phyloP scores from a whole-genome alignment of 2,113 vertebrate genomes.

The Hemiscyllium ocellatum region DNA sequence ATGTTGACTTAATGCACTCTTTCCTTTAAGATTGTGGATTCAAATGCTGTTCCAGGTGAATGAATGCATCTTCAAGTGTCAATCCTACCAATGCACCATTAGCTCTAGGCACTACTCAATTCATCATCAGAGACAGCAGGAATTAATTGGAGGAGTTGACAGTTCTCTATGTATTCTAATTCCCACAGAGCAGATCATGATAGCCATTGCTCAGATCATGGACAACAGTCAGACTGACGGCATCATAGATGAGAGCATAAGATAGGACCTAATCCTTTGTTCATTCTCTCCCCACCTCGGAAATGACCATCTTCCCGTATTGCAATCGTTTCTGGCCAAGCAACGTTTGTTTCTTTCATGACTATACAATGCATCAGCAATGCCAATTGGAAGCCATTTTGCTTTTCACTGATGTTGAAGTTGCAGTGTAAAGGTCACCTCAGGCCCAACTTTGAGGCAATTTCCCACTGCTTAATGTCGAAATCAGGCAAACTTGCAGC shows the following conservation, averaged over 20 bases:
- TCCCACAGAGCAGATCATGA: background rate
- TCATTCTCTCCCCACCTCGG: background rate
- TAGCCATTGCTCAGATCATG: background rate
- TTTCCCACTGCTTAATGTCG: background rate
- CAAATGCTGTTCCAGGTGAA: background rate
- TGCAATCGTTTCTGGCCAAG: background rate
- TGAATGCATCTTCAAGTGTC: background rate
- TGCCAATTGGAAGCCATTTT: background rate
- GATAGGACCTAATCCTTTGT: background rate
- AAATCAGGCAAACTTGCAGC: background rate
- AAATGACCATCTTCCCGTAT: too few species aligned
- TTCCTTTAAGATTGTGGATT: background rate
- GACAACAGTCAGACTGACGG: background rate
- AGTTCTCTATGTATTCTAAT: background rate
- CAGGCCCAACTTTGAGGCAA: background rate
- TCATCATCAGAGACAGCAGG: background rate
- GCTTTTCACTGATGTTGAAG: background rate
- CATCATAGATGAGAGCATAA: background rate
- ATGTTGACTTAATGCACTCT: background rate
- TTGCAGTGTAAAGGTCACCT: background rate
- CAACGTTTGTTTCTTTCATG: background rate
- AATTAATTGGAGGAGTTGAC: background rate
- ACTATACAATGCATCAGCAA: background rate
- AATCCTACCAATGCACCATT: background rate
- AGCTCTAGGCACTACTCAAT: background rate